Evolutionary conservation across 2,113 vertebrate genomes (phyloP).

Genomic region (Ramphastos sulfuratus): DNA sequence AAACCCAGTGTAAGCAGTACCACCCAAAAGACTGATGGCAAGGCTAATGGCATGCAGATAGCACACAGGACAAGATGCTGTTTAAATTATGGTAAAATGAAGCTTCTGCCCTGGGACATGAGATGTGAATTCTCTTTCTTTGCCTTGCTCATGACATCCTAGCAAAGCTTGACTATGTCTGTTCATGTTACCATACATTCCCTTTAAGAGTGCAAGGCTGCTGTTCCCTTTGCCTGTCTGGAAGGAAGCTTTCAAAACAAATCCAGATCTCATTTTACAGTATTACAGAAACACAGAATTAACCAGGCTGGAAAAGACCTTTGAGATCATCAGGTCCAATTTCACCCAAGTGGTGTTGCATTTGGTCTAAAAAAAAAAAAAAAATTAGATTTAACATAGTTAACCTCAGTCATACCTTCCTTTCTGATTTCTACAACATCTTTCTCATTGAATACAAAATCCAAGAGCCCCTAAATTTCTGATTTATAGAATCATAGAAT

Average conservation of each 20-base stretch:
- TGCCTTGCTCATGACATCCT: background rate
- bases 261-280: background rate
- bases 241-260: background rate
- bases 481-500: no score
- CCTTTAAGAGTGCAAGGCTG: background rate
- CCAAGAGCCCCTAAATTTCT: no score
- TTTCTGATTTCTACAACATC: background rate
- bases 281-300: no score
- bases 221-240: background rate
- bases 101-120: background rate
- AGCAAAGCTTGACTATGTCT: background rate
- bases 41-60: background rate
- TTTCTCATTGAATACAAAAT: no score
- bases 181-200: background rate
- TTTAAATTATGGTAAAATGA: background rate
- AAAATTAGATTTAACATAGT: no score
- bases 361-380: background rate
- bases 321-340: no score
- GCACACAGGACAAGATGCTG: accelerated
- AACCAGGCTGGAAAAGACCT: no score
- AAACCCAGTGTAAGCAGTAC: background rate
- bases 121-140: background rate
- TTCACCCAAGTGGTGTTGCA: background rate
- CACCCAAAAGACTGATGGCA: background rate
- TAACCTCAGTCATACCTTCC: background rate